phyloP scores from a whole-genome alignment of 2,797 vertebrate genomes.

The Tragelaphus eurycerus region DNA sequence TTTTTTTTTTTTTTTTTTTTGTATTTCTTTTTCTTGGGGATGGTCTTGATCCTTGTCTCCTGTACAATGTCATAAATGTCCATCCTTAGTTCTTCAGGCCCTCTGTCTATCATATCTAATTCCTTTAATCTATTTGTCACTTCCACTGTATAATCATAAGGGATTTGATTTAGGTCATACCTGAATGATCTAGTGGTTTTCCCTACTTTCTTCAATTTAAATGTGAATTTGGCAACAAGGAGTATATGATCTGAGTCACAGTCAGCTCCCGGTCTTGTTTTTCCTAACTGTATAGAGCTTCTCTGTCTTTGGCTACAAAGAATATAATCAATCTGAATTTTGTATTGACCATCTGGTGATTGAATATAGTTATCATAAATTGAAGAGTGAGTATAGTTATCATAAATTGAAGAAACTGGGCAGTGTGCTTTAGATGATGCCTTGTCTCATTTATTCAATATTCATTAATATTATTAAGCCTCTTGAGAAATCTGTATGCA shows the following conservation, averaged over 20 bases:
- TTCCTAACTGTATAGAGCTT: background rate
- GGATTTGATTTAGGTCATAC: background rate
- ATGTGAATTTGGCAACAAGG: background rate
- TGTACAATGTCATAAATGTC: background rate
- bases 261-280: background rate
- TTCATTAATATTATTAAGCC: background rate
- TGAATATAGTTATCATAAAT: background rate
- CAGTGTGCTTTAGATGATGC: background rate
- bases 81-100: background rate
- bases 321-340: background rate
- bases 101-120: background rate
- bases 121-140: background rate
- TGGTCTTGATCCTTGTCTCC: background rate
- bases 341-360: background rate
- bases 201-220: background rate
- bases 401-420: background rate
- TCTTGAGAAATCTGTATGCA: too few relatives aligned
- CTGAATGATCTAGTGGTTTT: background rate
- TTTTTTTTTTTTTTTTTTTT: background rate
- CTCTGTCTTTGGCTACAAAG: background rate
- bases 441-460: background rate
- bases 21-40: background rate
- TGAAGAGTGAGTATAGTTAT: background rate
- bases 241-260: background rate
- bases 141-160: background rate